phyloP scores from a whole-genome alignment of 2,888 invertebrate species.

The Malachius bipustulatus region DNA sequence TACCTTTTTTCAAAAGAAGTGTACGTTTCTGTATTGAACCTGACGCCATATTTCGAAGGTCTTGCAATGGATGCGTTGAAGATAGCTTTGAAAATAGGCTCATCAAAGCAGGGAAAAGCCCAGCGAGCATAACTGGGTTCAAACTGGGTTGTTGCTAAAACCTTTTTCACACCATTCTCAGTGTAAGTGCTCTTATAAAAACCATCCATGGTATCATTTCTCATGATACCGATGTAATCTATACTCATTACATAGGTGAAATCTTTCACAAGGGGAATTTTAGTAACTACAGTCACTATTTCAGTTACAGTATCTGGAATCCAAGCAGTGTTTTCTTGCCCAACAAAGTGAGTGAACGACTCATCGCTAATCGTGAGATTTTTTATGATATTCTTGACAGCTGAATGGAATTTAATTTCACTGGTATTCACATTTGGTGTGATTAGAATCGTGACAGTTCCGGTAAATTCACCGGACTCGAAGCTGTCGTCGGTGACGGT shows the following conservation, averaged over 20 bases:
- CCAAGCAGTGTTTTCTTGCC: no score
- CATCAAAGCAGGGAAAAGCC: conserved; percentile 68
- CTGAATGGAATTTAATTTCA: no score
- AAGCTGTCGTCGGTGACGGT: neutral
- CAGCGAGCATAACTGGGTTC: conserved; percentile 53
- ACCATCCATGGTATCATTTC: conserved; percentile 5
- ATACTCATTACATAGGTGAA: neutral
- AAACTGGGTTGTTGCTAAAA: conserved; percentile 55
- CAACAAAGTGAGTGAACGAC: no score
- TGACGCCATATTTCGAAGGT: neutral
- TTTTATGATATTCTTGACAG: no score
- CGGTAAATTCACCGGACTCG: neutral
- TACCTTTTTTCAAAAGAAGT: no score
- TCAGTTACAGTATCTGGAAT: no score
- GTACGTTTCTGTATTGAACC: neutral
- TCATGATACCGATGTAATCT: neutral
- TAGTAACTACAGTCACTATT: conserved; percentile 1
- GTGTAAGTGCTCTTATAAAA: conserved; percentile 3
- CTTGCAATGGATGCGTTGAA: conserved; percentile 38
- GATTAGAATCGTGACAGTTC: neutral
- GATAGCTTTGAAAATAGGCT: conserved; percentile 55
- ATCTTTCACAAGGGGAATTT: neutral
- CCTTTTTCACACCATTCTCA: conserved; percentile 30
- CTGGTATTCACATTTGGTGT: no score
- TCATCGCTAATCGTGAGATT: no score